Conservation (phyloP, 2,888 invertebrate genomes). For the Invenusta paracnida region DNA sequence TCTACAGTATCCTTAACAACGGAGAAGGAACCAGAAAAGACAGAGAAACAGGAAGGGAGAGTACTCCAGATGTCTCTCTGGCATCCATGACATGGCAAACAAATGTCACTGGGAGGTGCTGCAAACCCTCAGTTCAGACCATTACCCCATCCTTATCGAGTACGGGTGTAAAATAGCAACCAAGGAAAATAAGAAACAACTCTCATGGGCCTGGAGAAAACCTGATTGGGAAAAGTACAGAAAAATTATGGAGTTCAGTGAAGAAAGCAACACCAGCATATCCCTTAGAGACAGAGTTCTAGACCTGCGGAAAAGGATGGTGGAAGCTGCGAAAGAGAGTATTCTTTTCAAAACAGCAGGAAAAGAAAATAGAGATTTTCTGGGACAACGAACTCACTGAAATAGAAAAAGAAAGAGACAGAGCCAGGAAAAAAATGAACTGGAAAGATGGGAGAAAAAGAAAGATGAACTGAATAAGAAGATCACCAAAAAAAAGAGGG, state of each 20-base stretch:
- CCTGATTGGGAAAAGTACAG: background rate
- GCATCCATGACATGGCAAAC: too few relatives aligned
- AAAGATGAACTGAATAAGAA: background rate
- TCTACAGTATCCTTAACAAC: too few relatives aligned
- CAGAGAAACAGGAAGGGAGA: too few relatives aligned
- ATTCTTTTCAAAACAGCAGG: too few relatives aligned
- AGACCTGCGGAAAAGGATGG: background rate
- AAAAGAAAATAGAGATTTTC: background rate
- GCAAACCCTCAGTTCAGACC: background rate
- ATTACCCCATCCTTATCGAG: background rate
- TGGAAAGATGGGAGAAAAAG: background rate
- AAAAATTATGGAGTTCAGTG: background rate
- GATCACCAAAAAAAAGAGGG: slow-evolving; percentile 28
- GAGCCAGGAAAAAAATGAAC: background rate
- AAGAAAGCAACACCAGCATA: background rate
- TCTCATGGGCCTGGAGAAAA: slow-evolving; percentile 3
- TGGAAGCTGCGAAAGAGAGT: too few relatives aligned
- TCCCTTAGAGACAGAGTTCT: background rate
- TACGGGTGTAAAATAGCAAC: background rate
- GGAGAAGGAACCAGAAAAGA: too few relatives aligned
- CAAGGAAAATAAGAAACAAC: background rate
- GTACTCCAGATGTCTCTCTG: too few relatives aligned
- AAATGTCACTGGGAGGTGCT: background rate
- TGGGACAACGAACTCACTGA: slow-evolving; percentile 31
- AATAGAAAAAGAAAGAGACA: slow-evolving; percentile 5